Evolutionary conservation across 2,797 vertebrate species (phyloP).

Genomic region (Dromococcyx pavoninus): DNA sequence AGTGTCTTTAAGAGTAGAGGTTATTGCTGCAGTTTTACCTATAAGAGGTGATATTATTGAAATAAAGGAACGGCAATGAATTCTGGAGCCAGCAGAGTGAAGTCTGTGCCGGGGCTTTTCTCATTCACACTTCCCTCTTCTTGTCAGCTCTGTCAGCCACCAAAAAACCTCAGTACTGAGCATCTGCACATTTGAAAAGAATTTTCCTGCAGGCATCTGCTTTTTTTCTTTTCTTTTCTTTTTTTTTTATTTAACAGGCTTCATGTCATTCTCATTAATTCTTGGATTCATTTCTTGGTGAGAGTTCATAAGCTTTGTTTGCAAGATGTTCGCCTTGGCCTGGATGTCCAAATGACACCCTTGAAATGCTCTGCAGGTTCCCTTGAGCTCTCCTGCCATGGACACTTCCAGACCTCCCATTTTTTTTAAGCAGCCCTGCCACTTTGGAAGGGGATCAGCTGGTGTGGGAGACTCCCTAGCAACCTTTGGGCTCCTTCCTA

Average conservation of each 20-base stretch:
- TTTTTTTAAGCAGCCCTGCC: not conserved
- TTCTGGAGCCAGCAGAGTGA: not conserved
- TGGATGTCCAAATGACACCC: not conserved
- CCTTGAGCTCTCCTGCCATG: not conserved
- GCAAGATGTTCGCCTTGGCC: not conserved
- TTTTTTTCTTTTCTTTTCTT: not conserved
- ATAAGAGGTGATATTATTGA: conserved; percentile 66
- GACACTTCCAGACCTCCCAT: not conserved
- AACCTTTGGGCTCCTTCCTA: not conserved
- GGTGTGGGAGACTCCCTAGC: not conserved
- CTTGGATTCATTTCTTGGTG: not conserved
- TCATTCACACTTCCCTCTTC: conserved; percentile 11
- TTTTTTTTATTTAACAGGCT: not conserved
- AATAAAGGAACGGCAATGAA: not conserved
- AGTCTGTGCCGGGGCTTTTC: not conserved
- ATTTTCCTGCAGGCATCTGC: not conserved
- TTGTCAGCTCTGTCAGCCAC: not conserved
- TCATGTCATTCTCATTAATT: not conserved
- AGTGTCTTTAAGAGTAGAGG: conserved; percentile 66
- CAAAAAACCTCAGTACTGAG: not conserved
- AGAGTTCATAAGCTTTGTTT: not conserved
- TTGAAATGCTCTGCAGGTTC: not conserved
- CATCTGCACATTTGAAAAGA: conserved; percentile 4
- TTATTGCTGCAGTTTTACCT: conserved; percentile 70
- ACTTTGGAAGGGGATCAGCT: not conserved